These are phyloP conservation scores for Oreocharis arfaki DNA, from an alignment of 2,113 vertebrate genomes.

Conservation along the genomic window DNA sequence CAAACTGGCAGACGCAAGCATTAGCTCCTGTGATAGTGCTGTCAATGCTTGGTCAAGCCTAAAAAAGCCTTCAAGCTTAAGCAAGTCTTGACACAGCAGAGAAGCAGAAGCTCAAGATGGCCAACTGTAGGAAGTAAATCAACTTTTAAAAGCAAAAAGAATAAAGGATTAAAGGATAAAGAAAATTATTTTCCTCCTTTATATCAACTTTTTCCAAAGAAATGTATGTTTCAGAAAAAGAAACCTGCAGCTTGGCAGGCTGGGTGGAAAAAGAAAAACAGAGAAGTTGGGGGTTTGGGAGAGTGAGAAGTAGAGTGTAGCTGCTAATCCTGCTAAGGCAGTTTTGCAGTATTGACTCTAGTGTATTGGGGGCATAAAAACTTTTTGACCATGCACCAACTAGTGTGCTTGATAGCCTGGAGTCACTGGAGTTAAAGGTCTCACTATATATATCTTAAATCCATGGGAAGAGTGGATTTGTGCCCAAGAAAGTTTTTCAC, in stretches of 20 bases:
- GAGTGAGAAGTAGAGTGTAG: not conserved
- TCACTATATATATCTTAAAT: not conserved
- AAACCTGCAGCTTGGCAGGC: not conserved
- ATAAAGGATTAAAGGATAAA: constrained; percentile 59
- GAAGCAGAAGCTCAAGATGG: constrained; percentile 28
- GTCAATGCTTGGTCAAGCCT: constrained; percentile 63
- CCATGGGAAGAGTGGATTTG: not conserved
- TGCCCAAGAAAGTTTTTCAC: not conserved
- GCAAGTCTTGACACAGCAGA: constrained; percentile 48
- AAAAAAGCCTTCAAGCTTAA: constrained; percentile 63
- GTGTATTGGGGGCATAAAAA: not conserved
- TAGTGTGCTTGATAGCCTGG: not conserved
- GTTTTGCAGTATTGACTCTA: not conserved
- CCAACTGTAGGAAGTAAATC: constrained; percentile 20
- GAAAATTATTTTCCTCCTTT: constrained; percentile 44
- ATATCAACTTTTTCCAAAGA: constrained; percentile 12
- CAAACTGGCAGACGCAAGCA: constrained; percentile 43
- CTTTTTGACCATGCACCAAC: not conserved
- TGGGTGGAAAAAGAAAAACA: not conserved
- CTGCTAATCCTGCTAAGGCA: not conserved
- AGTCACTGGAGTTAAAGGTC: not conserved
- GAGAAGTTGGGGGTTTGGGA: not conserved
- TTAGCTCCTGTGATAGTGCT: constrained; percentile 51
- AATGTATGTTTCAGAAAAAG: not conserved
- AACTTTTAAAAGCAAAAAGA: constrained; percentile 45